These are phyloP conservation scores for Clarias laeviceps DNA, from an alignment of 2,797 vertebrate species.

Conservation along the genomic window DNA sequence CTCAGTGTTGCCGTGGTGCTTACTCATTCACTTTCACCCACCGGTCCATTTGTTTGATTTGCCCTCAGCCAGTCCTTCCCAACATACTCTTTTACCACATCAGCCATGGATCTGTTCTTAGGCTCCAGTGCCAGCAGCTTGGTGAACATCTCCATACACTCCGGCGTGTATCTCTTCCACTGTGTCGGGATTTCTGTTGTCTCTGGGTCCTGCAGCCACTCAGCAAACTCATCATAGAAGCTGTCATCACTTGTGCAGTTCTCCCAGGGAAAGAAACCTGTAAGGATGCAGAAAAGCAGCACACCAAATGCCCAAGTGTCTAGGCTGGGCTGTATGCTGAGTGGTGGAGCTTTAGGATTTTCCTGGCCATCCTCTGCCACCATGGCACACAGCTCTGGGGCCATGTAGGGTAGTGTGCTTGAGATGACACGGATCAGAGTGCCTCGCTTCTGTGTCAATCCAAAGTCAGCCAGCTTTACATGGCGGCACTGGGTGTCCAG, in stretches of 20 bases:
- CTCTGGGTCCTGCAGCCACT: slow-evolving; percentile 66
- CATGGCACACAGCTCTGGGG: slow-evolving; percentile 78
- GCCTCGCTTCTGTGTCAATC: slow-evolving; percentile 80
- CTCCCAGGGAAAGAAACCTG: slow-evolving; percentile 84
- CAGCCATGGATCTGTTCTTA: slow-evolving; percentile 64
- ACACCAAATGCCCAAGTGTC: slow-evolving; percentile 83
- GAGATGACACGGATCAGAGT: slow-evolving; percentile 76
- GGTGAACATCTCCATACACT: slow-evolving; percentile 78
- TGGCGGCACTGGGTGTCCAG: slow-evolving; percentile 75
- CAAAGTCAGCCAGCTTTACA: slow-evolving; percentile 83
- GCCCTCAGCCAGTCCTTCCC: slow-evolving; percentile 75
- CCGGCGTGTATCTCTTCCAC: slow-evolving; percentile 76
- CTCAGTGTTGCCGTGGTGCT: slow-evolving; percentile 38
- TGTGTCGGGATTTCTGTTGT: slow-evolving; percentile 69
- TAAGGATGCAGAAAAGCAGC: slow-evolving; percentile 81
- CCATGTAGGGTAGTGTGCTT: slow-evolving; percentile 80
- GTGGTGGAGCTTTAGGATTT: slow-evolving; percentile 65
- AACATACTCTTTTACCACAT: slow-evolving; percentile 70
- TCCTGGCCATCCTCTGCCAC: slow-evolving; percentile 66
- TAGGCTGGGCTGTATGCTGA: slow-evolving; percentile 76
- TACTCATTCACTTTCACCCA: slow-evolving; percentile 45
- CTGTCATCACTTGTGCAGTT: slow-evolving; percentile 65
- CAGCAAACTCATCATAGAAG: slow-evolving; percentile 79
- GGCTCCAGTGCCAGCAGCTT: slow-evolving; percentile 73
- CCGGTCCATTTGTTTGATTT: slow-evolving; percentile 31